phyloP scores from a whole-genome alignment of 2,888 invertebrate genomes.

The Aporophyla lueneburgensis region DNA sequence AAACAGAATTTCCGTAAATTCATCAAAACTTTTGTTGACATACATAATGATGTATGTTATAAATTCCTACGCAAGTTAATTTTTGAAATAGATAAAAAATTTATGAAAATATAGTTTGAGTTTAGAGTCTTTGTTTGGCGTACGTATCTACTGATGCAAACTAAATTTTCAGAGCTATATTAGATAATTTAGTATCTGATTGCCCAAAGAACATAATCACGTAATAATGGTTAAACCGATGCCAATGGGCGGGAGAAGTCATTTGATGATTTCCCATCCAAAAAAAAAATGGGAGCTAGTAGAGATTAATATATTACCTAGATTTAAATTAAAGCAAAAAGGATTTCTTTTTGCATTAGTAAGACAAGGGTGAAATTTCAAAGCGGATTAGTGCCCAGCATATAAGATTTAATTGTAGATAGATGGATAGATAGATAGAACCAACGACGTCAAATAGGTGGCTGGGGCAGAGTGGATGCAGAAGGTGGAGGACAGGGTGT shows the following conservation, averaged over 20 bases:
- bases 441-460: too few relatives aligned
- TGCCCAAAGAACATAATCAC: neutral
- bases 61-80: neutral
- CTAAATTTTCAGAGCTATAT: too few relatives aligned
- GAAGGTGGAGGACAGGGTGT: too few relatives aligned
- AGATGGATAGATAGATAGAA: too few relatives aligned
- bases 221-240: neutral
- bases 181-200: neutral
- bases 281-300: too few relatives aligned
- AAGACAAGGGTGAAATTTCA: neutral
- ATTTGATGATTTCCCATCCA: too few relatives aligned
- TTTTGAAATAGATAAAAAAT: neutral
- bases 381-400: neutral
- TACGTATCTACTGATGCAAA: neutral
- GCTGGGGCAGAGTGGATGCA: too few relatives aligned
- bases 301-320: neutral
- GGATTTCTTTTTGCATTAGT: too few relatives aligned
- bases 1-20: slow-evolving; percentile 10
- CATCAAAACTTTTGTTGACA: neutral
- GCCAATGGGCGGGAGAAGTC: too few relatives aligned
- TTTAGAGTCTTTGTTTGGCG: neutral
- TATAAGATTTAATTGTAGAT: neutral
- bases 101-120: slow-evolving; percentile 6
- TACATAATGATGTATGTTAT: neutral
- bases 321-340: neutral